Conservation (phyloP, 2,888 invertebrate genomes). For the Anoncus sp. region DNA sequence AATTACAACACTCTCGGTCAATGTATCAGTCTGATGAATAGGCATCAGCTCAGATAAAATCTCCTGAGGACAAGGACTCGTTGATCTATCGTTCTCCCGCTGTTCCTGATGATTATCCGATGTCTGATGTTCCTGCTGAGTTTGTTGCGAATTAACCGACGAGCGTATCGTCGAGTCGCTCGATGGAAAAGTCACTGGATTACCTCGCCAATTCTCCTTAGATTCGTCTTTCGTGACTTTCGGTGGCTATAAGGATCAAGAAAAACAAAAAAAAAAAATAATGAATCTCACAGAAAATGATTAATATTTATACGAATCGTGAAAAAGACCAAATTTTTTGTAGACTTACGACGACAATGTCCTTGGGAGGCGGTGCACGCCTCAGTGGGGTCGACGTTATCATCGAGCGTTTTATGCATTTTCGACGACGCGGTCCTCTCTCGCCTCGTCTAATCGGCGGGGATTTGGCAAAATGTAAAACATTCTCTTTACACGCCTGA, state of each 20-base stretch:
- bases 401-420: conserved; percentile 81
- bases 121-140: conserved; percentile 27
- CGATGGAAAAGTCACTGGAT: conserved; percentile 71
- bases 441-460: conserved; percentile 77
- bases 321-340: too few species aligned
- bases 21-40: conserved; percentile 71
- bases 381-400: conserved; percentile 80
- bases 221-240: conserved; percentile 77
- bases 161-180: conserved; percentile 49
- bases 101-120: conserved; percentile 25
- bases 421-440: conserved; percentile 79
- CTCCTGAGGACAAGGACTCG: conserved; percentile 51
- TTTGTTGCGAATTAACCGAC: conserved; percentile 29
- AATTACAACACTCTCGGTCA: conserved; percentile 69
- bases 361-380: conserved; percentile 74
- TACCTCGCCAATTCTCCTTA: conserved; percentile 80
- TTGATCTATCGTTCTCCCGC: background rate
- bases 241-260: conserved; percentile 66
- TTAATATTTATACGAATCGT: too few species aligned
- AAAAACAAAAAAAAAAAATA: background rate
- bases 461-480: conserved; percentile 81
- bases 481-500: conserved; percentile 82
- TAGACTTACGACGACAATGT: conserved; percentile 76
- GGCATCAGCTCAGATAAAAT: conserved; percentile 77
- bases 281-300: background rate